Evolutionary conservation across 2,113 vertebrate species (phyloP), one percentile per base, ranked within the genome.

Genomic region (Probosciger aterrimus): DNA sequence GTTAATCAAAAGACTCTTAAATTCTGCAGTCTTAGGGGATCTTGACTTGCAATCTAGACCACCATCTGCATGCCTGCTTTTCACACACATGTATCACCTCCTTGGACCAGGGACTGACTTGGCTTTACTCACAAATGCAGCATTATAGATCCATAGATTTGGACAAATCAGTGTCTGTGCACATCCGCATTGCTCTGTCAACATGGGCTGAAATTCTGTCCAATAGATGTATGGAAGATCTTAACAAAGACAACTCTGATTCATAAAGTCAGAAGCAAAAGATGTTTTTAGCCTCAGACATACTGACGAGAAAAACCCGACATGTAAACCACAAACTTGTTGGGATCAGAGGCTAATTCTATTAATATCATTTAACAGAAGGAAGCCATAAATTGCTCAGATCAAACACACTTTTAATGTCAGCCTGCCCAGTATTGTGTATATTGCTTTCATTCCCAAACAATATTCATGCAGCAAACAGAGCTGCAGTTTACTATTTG

Each of bases 341-440:
- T 60, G 71, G 80, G 71, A 71, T 71, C 88, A 78, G 64, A 67
- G 33, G 33, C 87, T 64, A 79, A 83, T 92, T 91, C 91, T 92
- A 92, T 96, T 95, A 85, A 81, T 85, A 86, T 27, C 18, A 0
- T 88, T 82, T 86, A 91, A 95, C 88, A 92, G 88, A 96, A 94
- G 89, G 86, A 95, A 95, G 82, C 69, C 65, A 92, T 94, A 95
- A 90, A 93, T 80, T 90, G 67, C 39, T 82, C 59, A 64, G 68
- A 86, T 95, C 84, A 97, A 95, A 89, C 84, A 68, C 2, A 3
- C 44, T 91, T 85, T 73, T 73, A 82, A 75, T 10, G 18, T 82
- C 93, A 95, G 76, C 75, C 49, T 46, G 75, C 81, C 79, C 90
- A 81, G 83, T 63, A 46, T 9, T 67, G 69, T 41, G n/a, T 41